A percentile compares a stretch with the other conserved stretches of the same genome.
Conservation (phyloP, 2,888 invertebrate genomes). For the Nemurella pictetii region DNA sequence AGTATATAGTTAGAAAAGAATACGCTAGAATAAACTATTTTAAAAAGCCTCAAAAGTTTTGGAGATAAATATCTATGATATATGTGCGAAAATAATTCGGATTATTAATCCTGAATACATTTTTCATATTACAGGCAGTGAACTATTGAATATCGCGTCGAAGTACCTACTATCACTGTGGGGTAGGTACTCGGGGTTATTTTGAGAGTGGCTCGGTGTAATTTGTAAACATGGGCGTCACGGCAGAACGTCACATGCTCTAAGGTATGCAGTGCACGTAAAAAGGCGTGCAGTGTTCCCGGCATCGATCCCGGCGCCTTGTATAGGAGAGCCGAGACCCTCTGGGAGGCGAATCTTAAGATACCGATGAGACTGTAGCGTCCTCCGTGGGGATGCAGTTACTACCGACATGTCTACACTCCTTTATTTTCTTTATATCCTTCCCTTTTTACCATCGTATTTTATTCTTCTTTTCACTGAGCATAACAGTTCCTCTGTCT, state of each 20-base stretch:
- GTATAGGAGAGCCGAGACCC: neutral
- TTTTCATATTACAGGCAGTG: too few relatives aligned
- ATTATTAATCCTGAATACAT: too few relatives aligned
- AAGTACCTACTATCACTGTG: too few relatives aligned
- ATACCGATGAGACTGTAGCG: neutral
- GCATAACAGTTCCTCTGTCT: neutral
- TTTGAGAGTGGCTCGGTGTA: neutral
- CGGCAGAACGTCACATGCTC: neutral
- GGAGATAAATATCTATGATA: too few relatives aligned
- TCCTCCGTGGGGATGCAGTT: constrained; percentile 15
- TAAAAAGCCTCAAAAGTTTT: too few relatives aligned
- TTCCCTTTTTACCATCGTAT: neutral
- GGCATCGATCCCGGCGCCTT: neutral
- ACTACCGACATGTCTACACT: constrained; percentile 5
- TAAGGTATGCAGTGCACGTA: constrained; percentile 3
- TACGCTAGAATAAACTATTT: too few relatives aligned
- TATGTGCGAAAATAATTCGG: too few relatives aligned
- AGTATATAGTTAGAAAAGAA: too few relatives aligned
- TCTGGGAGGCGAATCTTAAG: constrained; percentile 6
- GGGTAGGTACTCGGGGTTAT: too few relatives aligned
- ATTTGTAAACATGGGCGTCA: neutral
- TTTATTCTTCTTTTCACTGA: constrained; percentile 18
- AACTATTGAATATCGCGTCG: too few relatives aligned
- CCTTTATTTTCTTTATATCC: neutral
- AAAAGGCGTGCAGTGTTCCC: neutral